Percentiles rank a stretch among this genome's conserved stretches.
These are phyloP conservation scores for Heterochromis multidens DNA, from an alignment of 2,113 vertebrate species.

Conservation along the genomic window DNA sequence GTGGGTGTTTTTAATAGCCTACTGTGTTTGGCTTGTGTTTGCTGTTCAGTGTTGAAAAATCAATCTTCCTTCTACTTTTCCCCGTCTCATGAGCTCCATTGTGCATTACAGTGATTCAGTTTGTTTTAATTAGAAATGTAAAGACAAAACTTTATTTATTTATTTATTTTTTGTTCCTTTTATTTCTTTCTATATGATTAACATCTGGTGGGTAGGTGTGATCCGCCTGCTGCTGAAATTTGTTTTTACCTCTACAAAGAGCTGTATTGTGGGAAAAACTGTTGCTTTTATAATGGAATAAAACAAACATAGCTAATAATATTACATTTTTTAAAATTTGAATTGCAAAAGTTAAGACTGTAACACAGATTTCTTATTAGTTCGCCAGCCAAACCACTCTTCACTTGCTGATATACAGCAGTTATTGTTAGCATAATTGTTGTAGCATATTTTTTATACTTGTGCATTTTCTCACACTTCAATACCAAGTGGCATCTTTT, in stretches of 20 bases:
- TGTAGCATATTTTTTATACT: not conserved
- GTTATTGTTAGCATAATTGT: not conserved
- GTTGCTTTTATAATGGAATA: not conserved
- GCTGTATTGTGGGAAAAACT: not conserved
- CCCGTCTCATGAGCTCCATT: not conserved
- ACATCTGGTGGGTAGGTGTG: not conserved
- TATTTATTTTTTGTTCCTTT: not conserved
- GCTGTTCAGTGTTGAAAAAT: constrained; percentile 36
- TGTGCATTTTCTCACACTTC: not conserved
- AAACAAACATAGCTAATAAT: not conserved
- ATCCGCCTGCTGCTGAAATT: not conserved
- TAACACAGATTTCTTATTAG: not conserved
- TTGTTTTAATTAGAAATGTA: not conserved
- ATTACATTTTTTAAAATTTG: not conserved
- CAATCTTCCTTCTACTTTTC: constrained; percentile 14
- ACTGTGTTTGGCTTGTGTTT: constrained; percentile 44
- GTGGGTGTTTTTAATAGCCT: constrained; percentile 55
- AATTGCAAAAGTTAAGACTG: not conserved
- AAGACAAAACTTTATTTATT: not conserved
- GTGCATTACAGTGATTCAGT: not conserved
- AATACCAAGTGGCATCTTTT: not conserved
- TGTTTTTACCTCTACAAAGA: not conserved
- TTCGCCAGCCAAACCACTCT: not conserved
- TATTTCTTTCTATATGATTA: not conserved
- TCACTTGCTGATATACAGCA: not conserved